Conservation (phyloP, 2,888 invertebrate genomes). For the Linnaemya tessellans region DNA sequence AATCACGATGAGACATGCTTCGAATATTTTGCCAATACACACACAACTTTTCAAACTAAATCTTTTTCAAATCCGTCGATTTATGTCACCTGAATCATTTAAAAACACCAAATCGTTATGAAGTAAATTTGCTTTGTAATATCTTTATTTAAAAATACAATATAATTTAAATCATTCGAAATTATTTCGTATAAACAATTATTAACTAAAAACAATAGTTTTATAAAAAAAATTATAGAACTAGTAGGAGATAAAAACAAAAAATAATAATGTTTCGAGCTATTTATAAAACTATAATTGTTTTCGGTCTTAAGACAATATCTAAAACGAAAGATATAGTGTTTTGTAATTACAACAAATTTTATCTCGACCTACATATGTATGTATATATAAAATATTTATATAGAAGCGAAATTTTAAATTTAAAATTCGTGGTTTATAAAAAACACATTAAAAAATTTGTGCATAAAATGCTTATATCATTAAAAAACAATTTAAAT, state of each 20-base stretch:
- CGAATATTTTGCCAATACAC: too few species aligned
- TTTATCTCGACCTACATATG: slow-evolving; percentile 26
- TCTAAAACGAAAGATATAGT: slow-evolving; percentile 7
- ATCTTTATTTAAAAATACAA: slow-evolving; percentile 57
- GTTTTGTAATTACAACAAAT: slow-evolving; percentile 25
- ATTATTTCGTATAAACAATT: slow-evolving; percentile 44
- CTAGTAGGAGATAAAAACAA: neutral
- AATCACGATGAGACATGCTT: too few species aligned
- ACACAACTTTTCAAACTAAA: too few species aligned
- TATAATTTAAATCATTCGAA: slow-evolving; percentile 24
- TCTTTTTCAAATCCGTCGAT: too few species aligned
- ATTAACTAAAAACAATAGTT: slow-evolving; percentile 11
- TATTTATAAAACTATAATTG: neutral
- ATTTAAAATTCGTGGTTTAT: slow-evolving; percentile 44
- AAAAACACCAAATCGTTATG: too few species aligned
- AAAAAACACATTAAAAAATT: slow-evolving; percentile 9
- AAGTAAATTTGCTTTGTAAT: slow-evolving; percentile 24
- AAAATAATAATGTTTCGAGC: slow-evolving; percentile 5
- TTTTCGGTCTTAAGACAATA: neutral
- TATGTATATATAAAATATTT: neutral
- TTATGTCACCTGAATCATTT: too few species aligned
- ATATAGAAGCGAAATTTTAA: slow-evolving; percentile 3
- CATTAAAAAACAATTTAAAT: slow-evolving; percentile 47
- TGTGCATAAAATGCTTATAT: slow-evolving; percentile 40
- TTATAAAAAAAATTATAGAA: slow-evolving; percentile 6